A percentile compares a stretch with the other conserved stretches of the same genome.
Evolutionary conservation across 2,113 vertebrate species (phyloP).

Genomic region (Madoqua kirkii): DNA sequence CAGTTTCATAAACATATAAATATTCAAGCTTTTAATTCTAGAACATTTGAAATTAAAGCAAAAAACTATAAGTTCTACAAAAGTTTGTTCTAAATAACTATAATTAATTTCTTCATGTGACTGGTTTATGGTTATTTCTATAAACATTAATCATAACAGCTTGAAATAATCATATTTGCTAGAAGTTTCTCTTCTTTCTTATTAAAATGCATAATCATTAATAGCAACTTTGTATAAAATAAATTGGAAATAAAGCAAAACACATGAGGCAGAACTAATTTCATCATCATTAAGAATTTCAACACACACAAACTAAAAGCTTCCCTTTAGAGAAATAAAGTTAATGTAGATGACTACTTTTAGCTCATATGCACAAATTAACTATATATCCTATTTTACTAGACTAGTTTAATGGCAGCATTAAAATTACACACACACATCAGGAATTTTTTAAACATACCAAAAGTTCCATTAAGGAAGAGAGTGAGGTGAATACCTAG

Average conservation of each 20-base stretch:
- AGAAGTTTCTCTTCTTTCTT: not conserved
- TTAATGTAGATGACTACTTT: not conserved
- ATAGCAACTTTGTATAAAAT: not conserved
- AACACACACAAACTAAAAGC: not conserved
- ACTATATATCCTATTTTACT: not conserved
- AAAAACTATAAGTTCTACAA: not conserved
- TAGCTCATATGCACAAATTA: not conserved
- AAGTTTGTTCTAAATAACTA: slow-evolving; percentile 11
- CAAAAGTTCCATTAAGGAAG: not conserved
- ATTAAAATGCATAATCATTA: slow-evolving; percentile 30
- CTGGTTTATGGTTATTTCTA: slow-evolving; percentile 1
- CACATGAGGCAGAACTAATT: slow-evolving; percentile 1
- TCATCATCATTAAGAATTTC: slow-evolving; percentile 18
- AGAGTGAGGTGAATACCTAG: not conserved
- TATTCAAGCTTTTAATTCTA: slow-evolving; percentile 23
- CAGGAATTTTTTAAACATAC: not conserved
- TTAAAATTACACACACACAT: not conserved
- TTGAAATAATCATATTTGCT: slow-evolving; percentile 30
- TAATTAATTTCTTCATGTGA: slow-evolving; percentile 33
- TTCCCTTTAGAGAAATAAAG: not conserved
- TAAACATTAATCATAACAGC: slow-evolving; percentile 1
- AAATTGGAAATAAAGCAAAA: slow-evolving; percentile 19
- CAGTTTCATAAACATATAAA: not conserved
- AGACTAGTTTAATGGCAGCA: not conserved
- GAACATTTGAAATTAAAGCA: slow-evolving; percentile 6